Base-by-base conservation (phyloP, 2,888 invertebrate species). In the Phlogophora meticulosa region DNA sequence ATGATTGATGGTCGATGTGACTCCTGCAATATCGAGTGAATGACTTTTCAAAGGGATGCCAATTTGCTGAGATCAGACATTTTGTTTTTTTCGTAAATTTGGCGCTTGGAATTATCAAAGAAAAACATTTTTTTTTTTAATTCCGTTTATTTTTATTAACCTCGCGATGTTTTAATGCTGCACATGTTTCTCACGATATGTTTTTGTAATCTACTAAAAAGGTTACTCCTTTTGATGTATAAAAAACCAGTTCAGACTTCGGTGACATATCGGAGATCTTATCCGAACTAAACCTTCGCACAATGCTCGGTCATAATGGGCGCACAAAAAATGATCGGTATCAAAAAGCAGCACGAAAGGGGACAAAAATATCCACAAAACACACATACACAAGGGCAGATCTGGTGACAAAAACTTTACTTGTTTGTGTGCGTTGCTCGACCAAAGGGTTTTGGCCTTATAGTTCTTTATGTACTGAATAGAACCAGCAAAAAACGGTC, bases 241-340 rank as follows among this genome's bases (percentile, higher is more conserved):
- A 90, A 93, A 84, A 93, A 91, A 90, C 85, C 90, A 85, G 90
- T 89, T 91, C 89, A 90, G 90, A 90, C 90, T 88, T 87, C 87
- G 90, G 94, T 94, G 95, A 95, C 95, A 95, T 92, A 91, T 93
- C 92, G 85, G 87, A 94, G 95, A 95, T 95, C 93, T 94, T 94
- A 95, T 95, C 95, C 90, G 82, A 87, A 86, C 87, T 93, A 92
- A 94, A 92, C 89, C 93, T 93, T 94, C 84, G 93, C 94, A 95
- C 95, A 95, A 94, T 93, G 89, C 89, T 70, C 82, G 84, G 88
- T 92, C 93, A 94, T 95, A 95, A 95, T 93, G 90, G 93, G 79
- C 83, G 83, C 84, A 92, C 91, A 95, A 95, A 94, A 94, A 95
- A 91, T 90, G 92, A 94, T 95, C 92, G 90, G 88, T 93, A 95